Percentiles rank a stretch among this genome's conserved stretches.
Conservation (phyloP, 2,113 vertebrate genomes). For the Oncorhynchus clarkii region DNA sequence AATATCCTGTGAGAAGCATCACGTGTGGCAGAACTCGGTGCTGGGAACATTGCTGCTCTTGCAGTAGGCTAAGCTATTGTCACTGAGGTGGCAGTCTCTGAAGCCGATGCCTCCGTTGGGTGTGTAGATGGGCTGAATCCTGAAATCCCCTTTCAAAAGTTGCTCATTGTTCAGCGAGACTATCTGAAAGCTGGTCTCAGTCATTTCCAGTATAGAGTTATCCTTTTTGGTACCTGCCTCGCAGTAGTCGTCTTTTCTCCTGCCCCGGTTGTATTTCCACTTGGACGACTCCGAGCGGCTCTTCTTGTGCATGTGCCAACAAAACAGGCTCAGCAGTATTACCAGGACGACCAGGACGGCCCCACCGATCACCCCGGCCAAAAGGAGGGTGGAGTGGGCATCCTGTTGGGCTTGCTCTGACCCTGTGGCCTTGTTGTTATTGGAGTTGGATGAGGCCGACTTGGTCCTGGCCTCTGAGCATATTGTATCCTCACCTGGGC, state of each 20-base stretch:
- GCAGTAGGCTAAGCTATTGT: slow-evolving; percentile 95
- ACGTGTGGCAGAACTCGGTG: slow-evolving; percentile 96
- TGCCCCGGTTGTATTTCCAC: slow-evolving; percentile 97
- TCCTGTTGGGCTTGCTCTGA: slow-evolving; percentile 87
- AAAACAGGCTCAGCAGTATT: slow-evolving; percentile 89
- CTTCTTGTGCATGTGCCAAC: slow-evolving; percentile 98
- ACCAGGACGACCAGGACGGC: slow-evolving; percentile 89
- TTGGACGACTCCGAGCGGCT: slow-evolving; percentile 89
- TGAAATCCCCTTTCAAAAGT: slow-evolving; percentile 98
- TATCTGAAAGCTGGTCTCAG: slow-evolving; percentile 99
- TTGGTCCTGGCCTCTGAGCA: slow-evolving; percentile 83
- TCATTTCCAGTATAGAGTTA: slow-evolving; percentile 99
- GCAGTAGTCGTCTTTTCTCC: slow-evolving; percentile 99
- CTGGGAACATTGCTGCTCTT: slow-evolving; percentile 95
- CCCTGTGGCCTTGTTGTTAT: slow-evolving; percentile 82
- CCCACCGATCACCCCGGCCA: slow-evolving; percentile 93
- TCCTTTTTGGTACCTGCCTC: slow-evolving; percentile 99
- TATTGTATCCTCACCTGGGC: slow-evolving; percentile 87
- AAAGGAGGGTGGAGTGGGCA: slow-evolving; percentile 86
- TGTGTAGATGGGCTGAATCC: slow-evolving; percentile 97
- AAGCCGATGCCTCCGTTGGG: slow-evolving; percentile 96
- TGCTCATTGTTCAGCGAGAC: slow-evolving; percentile 99
- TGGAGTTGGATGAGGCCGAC: slow-evolving; percentile 71
- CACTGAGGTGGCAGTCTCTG: slow-evolving; percentile 95
- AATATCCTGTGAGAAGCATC: slow-evolving; percentile 69